Base-by-base conservation (phyloP, 1,140 invertebrate genomes). In the Holotrichia oblita region DNA sequence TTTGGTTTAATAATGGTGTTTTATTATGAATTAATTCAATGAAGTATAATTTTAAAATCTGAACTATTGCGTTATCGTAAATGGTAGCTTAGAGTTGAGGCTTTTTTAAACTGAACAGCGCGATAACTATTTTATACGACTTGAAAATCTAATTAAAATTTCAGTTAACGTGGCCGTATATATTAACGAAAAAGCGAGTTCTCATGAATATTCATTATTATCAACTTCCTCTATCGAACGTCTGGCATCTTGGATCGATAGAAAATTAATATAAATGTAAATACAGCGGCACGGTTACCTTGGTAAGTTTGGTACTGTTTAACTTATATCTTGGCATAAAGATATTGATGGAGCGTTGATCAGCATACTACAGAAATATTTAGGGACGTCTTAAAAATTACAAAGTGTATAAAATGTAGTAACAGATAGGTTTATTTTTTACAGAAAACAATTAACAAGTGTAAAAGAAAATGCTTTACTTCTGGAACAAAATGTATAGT, bases 251-350 rank as follows among this genome's bases (percentile, higher is more conserved):
- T 76, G 9, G 55, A 61, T 78, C 76, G 69, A 75, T 79, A 73
- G 12, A 73, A 79, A 75, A 77, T 77, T 73, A 77, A 79, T 79
- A 77, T 79, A 79, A 73, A 79, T 79, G 75, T 79, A 77, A 79
- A 79, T 79, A 77, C 77, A 14, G 12, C 27, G 27, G 27, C 4
- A 34, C 27, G 27, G 27, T 34, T 34, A 55, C 14, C 48, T 55
- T 12, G 48, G 17, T 17, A 34, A 34, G 27, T 34, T 34, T 34
- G 48, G 17, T 48, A 9, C n/a, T 14, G 44, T 44, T 44, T 44
- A 44, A 44, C 42, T 44, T 44, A 34, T 34, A 1, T 34, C 27
- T 34, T 34, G 1, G 27, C 27, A 55, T 55, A 55, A 55, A 55
- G 17, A 2, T 3, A 20, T 55, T 14, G 27, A 34, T 34, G 2